These are phyloP conservation scores for Turnix velox DNA, from an alignment of 2,113 vertebrate genomes.

Conservation along the genomic window DNA sequence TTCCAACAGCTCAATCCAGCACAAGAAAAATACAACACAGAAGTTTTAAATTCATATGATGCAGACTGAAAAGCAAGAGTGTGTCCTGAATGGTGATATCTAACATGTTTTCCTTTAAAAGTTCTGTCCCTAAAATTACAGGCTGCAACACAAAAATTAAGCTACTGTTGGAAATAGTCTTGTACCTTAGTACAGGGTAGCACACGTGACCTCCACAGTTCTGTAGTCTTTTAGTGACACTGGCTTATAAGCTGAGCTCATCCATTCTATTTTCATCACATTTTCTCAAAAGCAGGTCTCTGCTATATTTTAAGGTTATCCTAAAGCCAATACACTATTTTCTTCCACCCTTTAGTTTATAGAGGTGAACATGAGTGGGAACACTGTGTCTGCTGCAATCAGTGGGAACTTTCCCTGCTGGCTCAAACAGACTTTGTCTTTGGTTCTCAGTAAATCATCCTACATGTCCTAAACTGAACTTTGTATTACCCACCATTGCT, in stretches of 20 bases:
- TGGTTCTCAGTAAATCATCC: not conserved
- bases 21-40: rapidly evolving
- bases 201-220: rapidly evolving
- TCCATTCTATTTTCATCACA: not conserved
- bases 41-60: not conserved
- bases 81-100: not conserved
- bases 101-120: not conserved
- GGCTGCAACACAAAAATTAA: not conserved
- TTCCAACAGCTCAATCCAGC: no score
- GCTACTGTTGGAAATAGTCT: not conserved
- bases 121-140: not conserved
- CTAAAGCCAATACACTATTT: not conserved
- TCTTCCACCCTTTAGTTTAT: rapidly evolving
- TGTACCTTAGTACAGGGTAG: not conserved
- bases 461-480: not conserved
- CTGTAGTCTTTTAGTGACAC: not conserved
- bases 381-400: not conserved
- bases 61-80: not conserved
- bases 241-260: not conserved
- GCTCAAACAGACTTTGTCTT: not conserved
- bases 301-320: not conserved
- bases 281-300: not conserved
- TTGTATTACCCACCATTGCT: not conserved
- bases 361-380: not conserved
- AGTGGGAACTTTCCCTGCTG: not conserved